Percentiles rank a stretch among this genome's conserved stretches.
Conservation (phyloP, 1,140 invertebrate genomes). For the Hycleus phaleratus region DNA sequence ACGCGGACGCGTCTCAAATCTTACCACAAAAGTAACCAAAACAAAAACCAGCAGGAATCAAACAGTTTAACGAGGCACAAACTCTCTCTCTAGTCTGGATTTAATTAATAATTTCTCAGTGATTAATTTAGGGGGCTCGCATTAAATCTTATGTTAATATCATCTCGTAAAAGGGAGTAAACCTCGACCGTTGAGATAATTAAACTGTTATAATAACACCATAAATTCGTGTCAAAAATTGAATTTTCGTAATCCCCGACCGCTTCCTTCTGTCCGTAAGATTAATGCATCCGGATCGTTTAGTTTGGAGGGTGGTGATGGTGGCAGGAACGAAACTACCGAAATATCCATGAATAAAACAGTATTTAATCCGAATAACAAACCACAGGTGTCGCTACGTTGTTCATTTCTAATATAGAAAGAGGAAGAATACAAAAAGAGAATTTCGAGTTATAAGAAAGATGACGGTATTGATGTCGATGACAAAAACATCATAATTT, state of each 20-base stretch:
- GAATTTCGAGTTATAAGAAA: too few species aligned
- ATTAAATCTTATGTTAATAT: too few species aligned
- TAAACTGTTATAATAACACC: slow-evolving; percentile 6
- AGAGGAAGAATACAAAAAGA: slow-evolving; percentile 6
- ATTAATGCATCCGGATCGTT: slow-evolving; percentile 8
- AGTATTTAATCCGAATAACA: neutral
- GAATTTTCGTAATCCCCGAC: slow-evolving; percentile 7
- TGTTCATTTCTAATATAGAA: neutral
- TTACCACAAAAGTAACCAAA: too few species aligned
- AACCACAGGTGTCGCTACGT: slow-evolving; percentile 7
- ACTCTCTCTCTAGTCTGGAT: too few species aligned
- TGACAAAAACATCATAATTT: too few species aligned
- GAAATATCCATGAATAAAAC: slow-evolving; percentile 3
- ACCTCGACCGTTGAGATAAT: neutral
- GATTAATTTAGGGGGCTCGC: too few species aligned
- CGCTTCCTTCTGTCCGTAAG: slow-evolving; percentile 8
- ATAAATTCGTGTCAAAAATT: slow-evolving; percentile 12
- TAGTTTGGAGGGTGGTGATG: neutral
- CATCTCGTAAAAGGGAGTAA: too few species aligned
- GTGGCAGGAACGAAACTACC: neutral
- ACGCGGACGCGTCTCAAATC: too few species aligned
- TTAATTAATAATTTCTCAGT: too few species aligned
- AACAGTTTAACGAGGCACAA: too few species aligned
- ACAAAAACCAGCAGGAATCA: too few species aligned
- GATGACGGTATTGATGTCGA: too few species aligned